These are phyloP conservation scores for Drosophila kikkawai DNA, from an alignment of 1,140 invertebrate genomes.

Conservation along the genomic window DNA sequence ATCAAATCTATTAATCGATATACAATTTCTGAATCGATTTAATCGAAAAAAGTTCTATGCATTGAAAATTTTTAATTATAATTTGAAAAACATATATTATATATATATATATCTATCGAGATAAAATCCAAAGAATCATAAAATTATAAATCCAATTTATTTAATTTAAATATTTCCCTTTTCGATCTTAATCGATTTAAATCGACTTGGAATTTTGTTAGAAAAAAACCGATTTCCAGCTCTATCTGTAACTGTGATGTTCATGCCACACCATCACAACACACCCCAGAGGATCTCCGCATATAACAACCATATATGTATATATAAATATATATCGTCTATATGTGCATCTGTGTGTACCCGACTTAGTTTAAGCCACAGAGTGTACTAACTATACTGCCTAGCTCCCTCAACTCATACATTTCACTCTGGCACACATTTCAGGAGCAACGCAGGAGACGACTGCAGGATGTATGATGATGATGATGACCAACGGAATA, in stretches of 20 bases:
- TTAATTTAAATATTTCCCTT: no score
- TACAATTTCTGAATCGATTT: no score
- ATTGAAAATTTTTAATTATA: no score
- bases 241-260: not conserved
- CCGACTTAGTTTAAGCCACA: conserved; percentile 13
- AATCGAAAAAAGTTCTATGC: no score
- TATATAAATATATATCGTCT: conserved; percentile 12
- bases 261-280: conserved; percentile 27
- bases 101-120: no score
- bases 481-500: not conserved
- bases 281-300: conserved; percentile 8
- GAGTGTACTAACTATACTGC: not conserved
- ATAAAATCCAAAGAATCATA: no score
- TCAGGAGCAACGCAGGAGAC: conserved; percentile 14
- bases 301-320: conserved; percentile 8
- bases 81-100: no score
- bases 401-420: conserved; percentile 10
- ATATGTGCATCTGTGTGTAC: conserved; percentile 11
- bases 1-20: no score
- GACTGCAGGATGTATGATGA: not conserved
- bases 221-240: no score
- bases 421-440: conserved; percentile 17
- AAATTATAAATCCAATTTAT: no score
- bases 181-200: no score
- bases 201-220: no score